These are phyloP conservation scores for Eremophila alpestris DNA, from an alignment of 2,797 vertebrate genomes.

Conservation along the genomic window DNA sequence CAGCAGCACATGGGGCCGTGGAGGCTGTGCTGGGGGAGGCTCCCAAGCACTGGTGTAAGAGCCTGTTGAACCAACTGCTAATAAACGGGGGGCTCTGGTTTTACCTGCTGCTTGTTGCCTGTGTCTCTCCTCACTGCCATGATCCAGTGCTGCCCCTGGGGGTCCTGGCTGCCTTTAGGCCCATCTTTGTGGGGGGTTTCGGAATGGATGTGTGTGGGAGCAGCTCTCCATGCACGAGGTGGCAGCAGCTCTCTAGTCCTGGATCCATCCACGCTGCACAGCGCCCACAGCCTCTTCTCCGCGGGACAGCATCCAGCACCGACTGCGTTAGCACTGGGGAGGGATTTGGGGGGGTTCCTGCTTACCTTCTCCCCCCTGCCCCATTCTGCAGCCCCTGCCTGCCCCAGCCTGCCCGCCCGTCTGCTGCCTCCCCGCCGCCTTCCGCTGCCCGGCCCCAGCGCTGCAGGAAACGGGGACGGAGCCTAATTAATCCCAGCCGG, in stretches of 20 bases:
- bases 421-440: neutral
- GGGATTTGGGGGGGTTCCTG: neutral
- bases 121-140: neutral
- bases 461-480: slow-evolving; percentile 39
- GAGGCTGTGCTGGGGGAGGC: slow-evolving; percentile 17
- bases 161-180: neutral
- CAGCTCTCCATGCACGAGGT: slow-evolving; percentile 20
- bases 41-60: slow-evolving; percentile 56
- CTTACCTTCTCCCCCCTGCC: neutral
- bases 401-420: neutral
- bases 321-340: rapidly evolving
- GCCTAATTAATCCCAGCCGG: slow-evolving; percentile 63
- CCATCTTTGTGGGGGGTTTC: neutral
- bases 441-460: neutral
- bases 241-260: slow-evolving; percentile 39
- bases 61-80: slow-evolving; percentile 74
- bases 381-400: neutral
- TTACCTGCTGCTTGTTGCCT: slow-evolving; percentile 33
- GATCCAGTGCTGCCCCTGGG: neutral
- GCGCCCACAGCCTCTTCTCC: neutral
- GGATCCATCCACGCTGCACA: rapidly evolving
- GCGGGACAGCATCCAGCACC: neutral
- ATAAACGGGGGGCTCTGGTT: slow-evolving; percentile 78
- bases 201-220: neutral
- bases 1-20: neutral